Evolutionary conservation across 1,140 invertebrate species (phyloP).

Genomic region (Drosophila sp.): DNA sequence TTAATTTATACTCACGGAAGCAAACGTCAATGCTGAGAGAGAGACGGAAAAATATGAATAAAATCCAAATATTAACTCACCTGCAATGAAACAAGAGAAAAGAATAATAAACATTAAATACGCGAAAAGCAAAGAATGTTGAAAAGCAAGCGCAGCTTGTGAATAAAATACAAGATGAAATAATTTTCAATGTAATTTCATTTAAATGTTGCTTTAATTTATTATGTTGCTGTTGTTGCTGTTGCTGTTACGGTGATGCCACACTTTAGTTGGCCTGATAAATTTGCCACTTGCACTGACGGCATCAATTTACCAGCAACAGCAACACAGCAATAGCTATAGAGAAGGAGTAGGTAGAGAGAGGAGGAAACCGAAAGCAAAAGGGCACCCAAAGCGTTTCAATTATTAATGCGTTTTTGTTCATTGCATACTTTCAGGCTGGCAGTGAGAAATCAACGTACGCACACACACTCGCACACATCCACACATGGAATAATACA

Average conservation of each 20-base stretch:
- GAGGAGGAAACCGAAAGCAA: slow-evolving; percentile 13
- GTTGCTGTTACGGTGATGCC: slow-evolving; percentile 1
- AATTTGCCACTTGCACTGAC: slow-evolving; percentile 53
- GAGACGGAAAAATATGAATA: slow-evolving; percentile 2
- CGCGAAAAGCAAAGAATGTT: neutral
- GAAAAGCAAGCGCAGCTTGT: neutral
- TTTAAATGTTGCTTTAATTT: slow-evolving; percentile 57
- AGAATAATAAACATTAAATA: slow-evolving; percentile 42
- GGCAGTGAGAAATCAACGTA: slow-evolving; percentile 64
- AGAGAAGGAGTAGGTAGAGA: slow-evolving; percentile 6
- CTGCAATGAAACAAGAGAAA: slow-evolving; percentile 45
- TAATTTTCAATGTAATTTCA: slow-evolving; percentile 66
- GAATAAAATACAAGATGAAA: slow-evolving; percentile 54
- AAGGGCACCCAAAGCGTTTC: slow-evolving; percentile 60
- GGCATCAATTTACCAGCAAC: slow-evolving; percentile 50
- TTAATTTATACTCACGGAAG: slow-evolving; percentile 45
- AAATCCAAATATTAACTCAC: slow-evolving; percentile 45
- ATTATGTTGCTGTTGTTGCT: slow-evolving; percentile 17
- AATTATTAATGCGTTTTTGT: slow-evolving; percentile 78
- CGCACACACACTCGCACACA: slow-evolving; percentile 34
- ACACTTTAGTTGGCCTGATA: slow-evolving; percentile 33
- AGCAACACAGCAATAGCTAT: neutral
- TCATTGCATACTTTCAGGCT: slow-evolving; percentile 77
- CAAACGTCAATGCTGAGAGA: slow-evolving; percentile 9
- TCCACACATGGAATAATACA: slow-evolving; percentile 18